Conservation (phyloP, 1,140 invertebrate genomes). For the Plectrocnemia conspersa region DNA sequence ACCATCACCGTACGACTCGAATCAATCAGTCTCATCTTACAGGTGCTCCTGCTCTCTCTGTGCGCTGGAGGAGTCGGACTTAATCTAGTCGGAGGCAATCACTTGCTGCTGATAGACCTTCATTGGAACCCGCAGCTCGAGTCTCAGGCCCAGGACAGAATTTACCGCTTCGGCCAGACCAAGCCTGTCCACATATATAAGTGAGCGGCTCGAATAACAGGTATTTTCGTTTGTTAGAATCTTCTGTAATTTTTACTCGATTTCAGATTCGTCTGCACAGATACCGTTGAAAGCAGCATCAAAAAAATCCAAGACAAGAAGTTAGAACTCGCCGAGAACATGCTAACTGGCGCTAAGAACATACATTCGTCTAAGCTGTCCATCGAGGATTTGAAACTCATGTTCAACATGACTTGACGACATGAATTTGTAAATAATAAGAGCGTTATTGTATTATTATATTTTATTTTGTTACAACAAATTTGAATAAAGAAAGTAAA, state of each 20-base stretch:
- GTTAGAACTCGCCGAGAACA: constrained; percentile 67
- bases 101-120: constrained; percentile 82
- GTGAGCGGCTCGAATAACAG: no score
- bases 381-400: constrained; percentile 70
- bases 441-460: background rate
- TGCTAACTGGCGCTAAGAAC: constrained; percentile 63
- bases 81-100: constrained; percentile 86
- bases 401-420: constrained; percentile 60
- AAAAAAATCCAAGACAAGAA: constrained; percentile 75
- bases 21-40: constrained; percentile 16
- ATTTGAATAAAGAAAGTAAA: background rate
- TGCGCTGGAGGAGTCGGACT: constrained; percentile 87
- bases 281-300: constrained; percentile 84
- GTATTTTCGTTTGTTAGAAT: no score
- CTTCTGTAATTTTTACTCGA: background rate
- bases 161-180: constrained; percentile 84
- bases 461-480: background rate
- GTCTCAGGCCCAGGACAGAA: constrained; percentile 84
- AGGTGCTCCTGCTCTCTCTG: constrained; percentile 77
- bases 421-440: background rate
- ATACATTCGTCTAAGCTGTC: constrained; percentile 60
- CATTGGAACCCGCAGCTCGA: constrained; percentile 97
- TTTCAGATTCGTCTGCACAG: constrained; percentile 70
- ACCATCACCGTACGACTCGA: no score
- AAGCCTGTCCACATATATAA: constrained; percentile 80